These are phyloP conservation scores for Diorhabda carinulata DNA, from an alignment of 1,140 invertebrate genomes.

Conservation along the genomic window DNA sequence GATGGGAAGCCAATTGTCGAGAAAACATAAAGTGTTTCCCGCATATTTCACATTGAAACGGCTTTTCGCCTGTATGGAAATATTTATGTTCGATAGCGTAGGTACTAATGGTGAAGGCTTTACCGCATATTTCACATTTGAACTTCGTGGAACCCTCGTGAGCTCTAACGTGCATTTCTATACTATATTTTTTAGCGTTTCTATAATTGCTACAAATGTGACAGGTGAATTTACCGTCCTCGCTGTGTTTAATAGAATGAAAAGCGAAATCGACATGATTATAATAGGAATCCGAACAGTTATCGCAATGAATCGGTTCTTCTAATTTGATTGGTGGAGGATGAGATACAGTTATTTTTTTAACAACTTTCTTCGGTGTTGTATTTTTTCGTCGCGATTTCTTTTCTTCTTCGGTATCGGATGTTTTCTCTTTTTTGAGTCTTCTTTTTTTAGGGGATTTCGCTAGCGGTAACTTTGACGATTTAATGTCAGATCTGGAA, in stretches of 20 bases:
- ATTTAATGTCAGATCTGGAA: background rate
- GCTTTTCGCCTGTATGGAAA: conserved; percentile 57
- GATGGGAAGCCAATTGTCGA: conserved; percentile 41
- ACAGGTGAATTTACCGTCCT: conserved; percentile 44
- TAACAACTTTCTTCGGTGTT: conserved; percentile 1
- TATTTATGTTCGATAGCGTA: conserved; percentile 47
- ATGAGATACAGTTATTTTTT: conserved; percentile 34
- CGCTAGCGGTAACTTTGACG: background rate
- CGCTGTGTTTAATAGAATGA: conserved; percentile 40
- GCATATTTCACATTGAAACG: conserved; percentile 61
- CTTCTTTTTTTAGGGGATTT: background rate
- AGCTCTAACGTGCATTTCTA: conserved; percentile 44
- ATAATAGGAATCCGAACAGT: conserved; percentile 37
- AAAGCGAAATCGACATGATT: conserved; percentile 37
- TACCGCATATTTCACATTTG: conserved; percentile 51
- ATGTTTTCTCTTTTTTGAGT: background rate
- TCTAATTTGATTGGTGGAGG: conserved; percentile 52
- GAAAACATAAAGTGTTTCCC: conserved; percentile 50
- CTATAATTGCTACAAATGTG: conserved; percentile 47
- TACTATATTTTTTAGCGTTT: conserved; percentile 46
- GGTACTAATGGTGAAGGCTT: conserved; percentile 51
- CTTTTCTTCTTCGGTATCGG: background rate
- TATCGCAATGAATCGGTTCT: conserved; percentile 37
- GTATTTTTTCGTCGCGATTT: conserved; percentile 13
- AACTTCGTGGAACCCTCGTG: conserved; percentile 50